Conservation (phyloP, 2,113 vertebrate genomes). For the Nesogale talazaci region DNA sequence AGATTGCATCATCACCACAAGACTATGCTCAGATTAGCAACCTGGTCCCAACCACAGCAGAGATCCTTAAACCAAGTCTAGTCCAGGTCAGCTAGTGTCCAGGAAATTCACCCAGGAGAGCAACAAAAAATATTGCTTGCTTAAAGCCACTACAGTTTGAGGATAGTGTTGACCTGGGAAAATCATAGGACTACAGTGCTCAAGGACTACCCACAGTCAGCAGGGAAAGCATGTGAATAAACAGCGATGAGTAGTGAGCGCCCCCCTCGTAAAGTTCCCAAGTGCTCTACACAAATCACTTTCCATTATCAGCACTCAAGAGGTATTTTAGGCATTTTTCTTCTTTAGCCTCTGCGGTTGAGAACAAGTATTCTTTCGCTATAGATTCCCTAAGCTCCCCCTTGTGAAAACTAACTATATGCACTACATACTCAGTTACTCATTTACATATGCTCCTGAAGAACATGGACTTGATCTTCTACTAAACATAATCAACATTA, state of each 20-base stretch:
- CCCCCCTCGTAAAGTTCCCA: background rate
- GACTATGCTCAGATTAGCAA: background rate
- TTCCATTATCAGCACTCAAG: background rate
- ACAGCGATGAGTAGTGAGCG: background rate
- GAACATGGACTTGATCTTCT: background rate
- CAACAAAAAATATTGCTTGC: background rate
- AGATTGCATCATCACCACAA: background rate
- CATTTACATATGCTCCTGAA: conserved; percentile 7
- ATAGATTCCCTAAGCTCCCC: background rate
- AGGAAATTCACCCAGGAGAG: background rate
- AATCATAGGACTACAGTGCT: background rate
- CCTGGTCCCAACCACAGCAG: background rate
- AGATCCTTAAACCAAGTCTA: background rate
- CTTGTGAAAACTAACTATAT: background rate
- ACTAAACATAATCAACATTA: conserved; percentile 6
- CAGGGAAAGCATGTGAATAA: conserved; percentile 17
- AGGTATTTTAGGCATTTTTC: background rate
- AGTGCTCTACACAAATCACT: background rate
- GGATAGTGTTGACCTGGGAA: too few species aligned
- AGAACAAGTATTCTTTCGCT: background rate
- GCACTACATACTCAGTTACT: background rate
- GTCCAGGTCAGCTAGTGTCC: background rate
- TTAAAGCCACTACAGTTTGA: conserved; percentile 14
- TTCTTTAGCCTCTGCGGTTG: background rate
- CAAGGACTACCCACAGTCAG: background rate